Percentiles rank a stretch among this genome's conserved stretches.
These are phyloP conservation scores for Chiloscyllium plagiosum DNA, from an alignment of 2,113 vertebrate species.

Conservation along the genomic window DNA sequence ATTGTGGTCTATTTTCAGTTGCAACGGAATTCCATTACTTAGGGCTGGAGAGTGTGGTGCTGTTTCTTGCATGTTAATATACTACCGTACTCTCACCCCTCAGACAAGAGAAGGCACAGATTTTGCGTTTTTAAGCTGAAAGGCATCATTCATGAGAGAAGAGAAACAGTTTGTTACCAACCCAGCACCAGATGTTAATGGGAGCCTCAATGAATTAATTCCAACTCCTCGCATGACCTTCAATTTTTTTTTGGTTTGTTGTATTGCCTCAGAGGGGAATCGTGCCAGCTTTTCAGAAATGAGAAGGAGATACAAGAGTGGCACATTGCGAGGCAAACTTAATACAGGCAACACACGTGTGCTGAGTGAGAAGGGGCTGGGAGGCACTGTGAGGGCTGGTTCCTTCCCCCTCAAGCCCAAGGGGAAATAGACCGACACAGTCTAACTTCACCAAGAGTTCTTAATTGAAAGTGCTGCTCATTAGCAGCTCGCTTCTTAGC, in stretches of 20 bases:
- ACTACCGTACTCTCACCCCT: constrained; percentile 28
- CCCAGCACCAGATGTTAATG: constrained; percentile 39
- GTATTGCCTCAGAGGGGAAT: not conserved
- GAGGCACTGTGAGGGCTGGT: not conserved
- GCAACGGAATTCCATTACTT: constrained; percentile 38
- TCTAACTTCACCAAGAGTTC: not conserved
- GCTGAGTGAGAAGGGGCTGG: not conserved
- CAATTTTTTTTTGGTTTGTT: not conserved
- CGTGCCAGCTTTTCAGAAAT: not conserved
- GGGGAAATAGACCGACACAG: not conserved
- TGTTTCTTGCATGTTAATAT: constrained; percentile 41
- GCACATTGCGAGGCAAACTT: not conserved
- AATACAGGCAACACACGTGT: not conserved
- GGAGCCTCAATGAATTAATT: constrained; percentile 39
- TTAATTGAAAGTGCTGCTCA: constrained; percentile 11
- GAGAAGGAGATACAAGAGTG: not conserved
- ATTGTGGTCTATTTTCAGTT: constrained; percentile 40
- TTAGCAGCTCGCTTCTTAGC: not conserved
- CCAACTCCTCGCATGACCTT: constrained; percentile 29
- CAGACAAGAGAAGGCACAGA: constrained; percentile 39
- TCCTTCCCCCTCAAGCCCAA: not conserved
- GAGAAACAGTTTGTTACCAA: constrained; percentile 29
- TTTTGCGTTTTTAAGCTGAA: constrained; percentile 42
- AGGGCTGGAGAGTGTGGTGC: not conserved
- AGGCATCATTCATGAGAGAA: constrained; percentile 41